These are phyloP conservation scores for Merodon equestris DNA, from an alignment of 2,888 invertebrate species.

Conservation along the genomic window DNA sequence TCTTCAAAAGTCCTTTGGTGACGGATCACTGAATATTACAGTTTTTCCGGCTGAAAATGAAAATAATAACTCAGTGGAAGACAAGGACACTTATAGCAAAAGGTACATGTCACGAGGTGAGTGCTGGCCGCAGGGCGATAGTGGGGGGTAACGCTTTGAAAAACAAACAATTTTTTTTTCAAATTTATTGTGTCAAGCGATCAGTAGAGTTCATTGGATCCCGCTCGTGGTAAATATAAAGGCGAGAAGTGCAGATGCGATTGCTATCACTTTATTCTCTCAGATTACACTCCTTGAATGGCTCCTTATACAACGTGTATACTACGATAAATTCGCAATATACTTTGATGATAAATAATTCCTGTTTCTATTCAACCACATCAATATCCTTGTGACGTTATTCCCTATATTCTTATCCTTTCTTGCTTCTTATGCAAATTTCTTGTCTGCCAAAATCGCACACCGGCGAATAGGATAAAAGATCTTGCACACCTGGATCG, in stretches of 20 bases:
- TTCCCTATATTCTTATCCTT: slow-evolving; percentile 34
- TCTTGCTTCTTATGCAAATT: slow-evolving; percentile 44
- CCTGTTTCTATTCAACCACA: neutral
- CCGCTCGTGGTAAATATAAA: no score
- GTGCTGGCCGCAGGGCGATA: neutral
- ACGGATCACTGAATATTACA: slow-evolving; percentile 29
- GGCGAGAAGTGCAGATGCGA: neutral
- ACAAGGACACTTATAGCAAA: slow-evolving; percentile 39
- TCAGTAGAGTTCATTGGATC: neutral
- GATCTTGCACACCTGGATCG: slow-evolving; percentile 51
- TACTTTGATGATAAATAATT: slow-evolving; percentile 8
- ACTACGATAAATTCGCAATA: slow-evolving; percentile 12
- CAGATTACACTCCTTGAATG: neutral
- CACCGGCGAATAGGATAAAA: slow-evolving; percentile 22
- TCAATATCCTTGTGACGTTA: neutral
- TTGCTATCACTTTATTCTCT: neutral
- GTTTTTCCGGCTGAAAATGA: slow-evolving; percentile 24
- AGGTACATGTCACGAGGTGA: slow-evolving; percentile 40
- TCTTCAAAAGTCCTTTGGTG: slow-evolving; percentile 23
- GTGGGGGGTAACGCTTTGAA: slow-evolving; percentile 16
- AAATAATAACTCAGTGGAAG: slow-evolving; percentile 9
- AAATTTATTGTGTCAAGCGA: neutral
- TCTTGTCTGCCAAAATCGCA: slow-evolving; percentile 16
- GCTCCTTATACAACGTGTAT: neutral
- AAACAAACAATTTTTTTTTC: slow-evolving; percentile 36